Evolutionary conservation across 2,888 invertebrate species (phyloP).

Genomic region (Lithodes maja): DNA sequence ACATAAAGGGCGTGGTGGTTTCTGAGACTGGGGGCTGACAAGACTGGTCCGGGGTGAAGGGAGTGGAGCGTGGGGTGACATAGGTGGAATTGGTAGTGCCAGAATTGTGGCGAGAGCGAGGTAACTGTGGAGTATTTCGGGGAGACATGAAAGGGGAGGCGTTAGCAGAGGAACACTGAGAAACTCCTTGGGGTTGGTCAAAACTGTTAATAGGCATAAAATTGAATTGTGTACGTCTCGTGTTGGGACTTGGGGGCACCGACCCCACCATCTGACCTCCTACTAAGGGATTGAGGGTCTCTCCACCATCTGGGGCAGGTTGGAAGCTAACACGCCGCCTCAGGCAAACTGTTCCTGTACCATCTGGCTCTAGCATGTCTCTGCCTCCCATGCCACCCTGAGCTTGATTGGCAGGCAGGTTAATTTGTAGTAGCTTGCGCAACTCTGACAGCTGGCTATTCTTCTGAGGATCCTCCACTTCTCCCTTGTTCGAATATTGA

Average conservation of each 20-base stretch:
- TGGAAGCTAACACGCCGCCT: constrained; percentile 80
- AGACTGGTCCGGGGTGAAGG: constrained; percentile 70
- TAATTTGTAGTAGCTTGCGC: constrained; percentile 82
- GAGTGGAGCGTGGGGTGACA: constrained; percentile 70
- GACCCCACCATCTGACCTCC: constrained; percentile 70
- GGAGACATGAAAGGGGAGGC: constrained; percentile 90
- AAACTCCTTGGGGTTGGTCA: constrained; percentile 74
- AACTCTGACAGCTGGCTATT: constrained; percentile 83
- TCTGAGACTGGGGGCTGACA: constrained; percentile 71
- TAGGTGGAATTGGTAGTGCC: constrained; percentile 73
- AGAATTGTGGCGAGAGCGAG: constrained; percentile 80
- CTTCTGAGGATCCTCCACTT: constrained; percentile 74
- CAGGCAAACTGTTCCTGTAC: constrained; percentile 71
- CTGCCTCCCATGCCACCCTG: constrained; percentile 42
- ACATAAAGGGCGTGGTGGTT: constrained; percentile 73
- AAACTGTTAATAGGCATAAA: constrained; percentile 84
- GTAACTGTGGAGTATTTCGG: constrained; percentile 82
- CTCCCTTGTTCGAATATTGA: constrained; percentile 84
- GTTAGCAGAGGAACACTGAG: constrained; percentile 81
- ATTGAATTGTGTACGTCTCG: constrained; percentile 85
- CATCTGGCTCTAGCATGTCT: constrained; percentile 54
- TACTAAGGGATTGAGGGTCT: constrained; percentile 70
- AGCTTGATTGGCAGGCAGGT: constrained; percentile 75
- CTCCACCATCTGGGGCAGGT: constrained; percentile 73
- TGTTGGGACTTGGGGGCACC: constrained; percentile 84